Conservation (phyloP, 1,140 invertebrate species). For the Dreissena rostriformis region DNA sequence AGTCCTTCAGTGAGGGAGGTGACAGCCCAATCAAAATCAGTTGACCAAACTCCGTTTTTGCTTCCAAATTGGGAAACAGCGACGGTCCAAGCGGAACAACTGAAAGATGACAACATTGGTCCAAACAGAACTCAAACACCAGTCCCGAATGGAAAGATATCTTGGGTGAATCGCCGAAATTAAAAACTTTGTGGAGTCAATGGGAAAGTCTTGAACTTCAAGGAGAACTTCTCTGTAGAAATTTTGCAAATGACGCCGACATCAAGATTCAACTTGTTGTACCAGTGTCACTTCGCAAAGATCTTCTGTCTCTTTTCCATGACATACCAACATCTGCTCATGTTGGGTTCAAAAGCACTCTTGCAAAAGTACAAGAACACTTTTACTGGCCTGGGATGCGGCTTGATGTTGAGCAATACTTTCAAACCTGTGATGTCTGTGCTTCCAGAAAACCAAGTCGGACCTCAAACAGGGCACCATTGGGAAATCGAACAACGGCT, state of each 20-base stretch:
- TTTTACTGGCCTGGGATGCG: neutral
- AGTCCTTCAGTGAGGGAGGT: neutral
- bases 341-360: conserved; percentile 6
- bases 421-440: conserved; percentile 10
- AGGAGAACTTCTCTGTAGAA: neutral
- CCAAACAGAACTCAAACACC: neutral
- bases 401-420: conserved; percentile 5
- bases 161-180: neutral
- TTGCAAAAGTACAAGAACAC: neutral
- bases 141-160: neutral
- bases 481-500: neutral
- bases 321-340: conserved; percentile 18
- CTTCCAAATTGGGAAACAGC: neutral
- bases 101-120: neutral
- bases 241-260: neutral
- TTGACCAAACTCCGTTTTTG: neutral
- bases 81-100: neutral
- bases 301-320: neutral
- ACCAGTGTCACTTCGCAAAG: neutral
- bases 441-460: neutral
- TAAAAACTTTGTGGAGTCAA: conserved; percentile 1
- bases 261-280: neutral
- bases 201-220: conserved; percentile 3
- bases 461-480: neutral
- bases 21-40: neutral